Percentiles rank a stretch among this genome's conserved stretches.
These are phyloP conservation scores for Euglossa dilemma DNA, from an alignment of 1,140 invertebrate genomes.

Conservation along the genomic window DNA sequence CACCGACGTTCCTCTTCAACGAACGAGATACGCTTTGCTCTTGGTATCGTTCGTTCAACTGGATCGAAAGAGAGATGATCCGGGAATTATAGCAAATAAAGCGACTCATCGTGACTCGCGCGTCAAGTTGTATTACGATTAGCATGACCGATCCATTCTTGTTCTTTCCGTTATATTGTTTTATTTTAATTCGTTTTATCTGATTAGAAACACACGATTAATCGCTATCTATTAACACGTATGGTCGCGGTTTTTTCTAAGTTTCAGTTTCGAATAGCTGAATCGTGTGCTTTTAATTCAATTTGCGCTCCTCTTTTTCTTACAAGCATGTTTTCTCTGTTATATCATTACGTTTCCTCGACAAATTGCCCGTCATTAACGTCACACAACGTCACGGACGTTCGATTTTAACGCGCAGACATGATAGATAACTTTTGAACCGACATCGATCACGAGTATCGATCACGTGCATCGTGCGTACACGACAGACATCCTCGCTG, in stretches of 20 bases:
- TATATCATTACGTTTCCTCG: not conserved
- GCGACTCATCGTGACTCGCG: not conserved
- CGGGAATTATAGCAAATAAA: not conserved
- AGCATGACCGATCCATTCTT: too few relatives aligned
- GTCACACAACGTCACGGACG: not conserved
- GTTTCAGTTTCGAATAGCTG: not conserved
- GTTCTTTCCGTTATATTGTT: slow-evolving; percentile 23
- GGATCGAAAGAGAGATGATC: not conserved
- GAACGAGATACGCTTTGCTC: rapidly evolving
- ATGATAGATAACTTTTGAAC: not conserved
- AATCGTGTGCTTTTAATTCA: not conserved
- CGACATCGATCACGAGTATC: not conserved
- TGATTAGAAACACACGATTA: not conserved
- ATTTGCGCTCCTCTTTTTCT: not conserved
- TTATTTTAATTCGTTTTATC: not conserved
- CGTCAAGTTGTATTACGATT: not conserved
- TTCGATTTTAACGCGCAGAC: not conserved
- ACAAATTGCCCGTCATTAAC: slow-evolving; percentile 28
- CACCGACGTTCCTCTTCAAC: not conserved
- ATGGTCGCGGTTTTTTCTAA: too few relatives aligned
- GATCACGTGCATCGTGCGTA: too few relatives aligned
- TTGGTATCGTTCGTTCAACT: too few relatives aligned
- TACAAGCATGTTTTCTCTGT: not conserved
- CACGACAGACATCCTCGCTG: not conserved
- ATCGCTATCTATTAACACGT: not conserved